Evolutionary conservation across 2,888 invertebrate species (phyloP).

Genomic region (Apodemia zela): DNA sequence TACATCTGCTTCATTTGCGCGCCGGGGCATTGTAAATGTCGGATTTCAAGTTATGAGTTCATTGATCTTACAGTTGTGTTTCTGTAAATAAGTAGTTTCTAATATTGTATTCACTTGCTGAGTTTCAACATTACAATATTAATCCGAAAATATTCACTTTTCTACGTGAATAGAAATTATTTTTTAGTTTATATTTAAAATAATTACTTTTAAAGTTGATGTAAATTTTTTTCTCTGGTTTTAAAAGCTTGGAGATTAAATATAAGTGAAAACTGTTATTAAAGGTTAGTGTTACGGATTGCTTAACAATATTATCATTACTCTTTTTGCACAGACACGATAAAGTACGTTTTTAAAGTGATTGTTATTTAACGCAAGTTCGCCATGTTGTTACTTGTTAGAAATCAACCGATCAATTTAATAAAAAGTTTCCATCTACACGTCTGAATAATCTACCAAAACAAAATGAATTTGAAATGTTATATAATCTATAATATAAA

Average conservation of each 20-base stretch:
- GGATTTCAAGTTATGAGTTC: conserved; percentile 28
- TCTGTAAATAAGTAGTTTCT: conserved; percentile 15
- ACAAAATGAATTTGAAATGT: too few relatives aligned
- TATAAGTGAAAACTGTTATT: background rate
- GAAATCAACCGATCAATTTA: conserved; percentile 41
- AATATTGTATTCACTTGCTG: background rate
- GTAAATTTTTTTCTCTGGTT: background rate
- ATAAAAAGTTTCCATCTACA: conserved; percentile 34
- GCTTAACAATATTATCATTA: background rate
- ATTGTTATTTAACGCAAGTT: conserved; percentile 28
- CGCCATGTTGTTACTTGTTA: conserved; percentile 77
- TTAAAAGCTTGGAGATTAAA: too few relatives aligned
- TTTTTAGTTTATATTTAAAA: conserved; percentile 1
- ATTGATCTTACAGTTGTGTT: conserved; percentile 27
- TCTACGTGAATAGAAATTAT: background rate
- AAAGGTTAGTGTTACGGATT: background rate
- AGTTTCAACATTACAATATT: background rate
- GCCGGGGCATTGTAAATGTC: conserved; percentile 55
- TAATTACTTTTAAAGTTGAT: conserved; percentile 2
- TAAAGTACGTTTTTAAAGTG: conserved; percentile 6
- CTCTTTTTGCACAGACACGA: background rate
- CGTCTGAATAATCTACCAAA: background rate
- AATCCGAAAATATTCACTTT: background rate
- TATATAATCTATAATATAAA: too few relatives aligned
- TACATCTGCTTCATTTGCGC: conserved; percentile 50